Evolutionary conservation across 2,113 vertebrate species (phyloP).

Genomic region (Pelmatolapia mariae): DNA sequence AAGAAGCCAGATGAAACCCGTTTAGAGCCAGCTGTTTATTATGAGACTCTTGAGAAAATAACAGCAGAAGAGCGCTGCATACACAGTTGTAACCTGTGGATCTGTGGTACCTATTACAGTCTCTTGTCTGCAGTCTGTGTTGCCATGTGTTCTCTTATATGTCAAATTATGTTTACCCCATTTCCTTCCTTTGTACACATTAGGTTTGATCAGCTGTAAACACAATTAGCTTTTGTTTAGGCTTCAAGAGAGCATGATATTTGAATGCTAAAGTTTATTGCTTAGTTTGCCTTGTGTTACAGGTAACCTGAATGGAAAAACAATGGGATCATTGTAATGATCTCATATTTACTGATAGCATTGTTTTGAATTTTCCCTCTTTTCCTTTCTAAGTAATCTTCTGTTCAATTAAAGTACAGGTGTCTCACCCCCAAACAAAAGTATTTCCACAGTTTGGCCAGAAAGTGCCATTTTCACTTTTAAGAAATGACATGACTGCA

Average conservation of each 20-base stretch:
- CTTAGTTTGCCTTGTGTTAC: conserved; percentile 42
- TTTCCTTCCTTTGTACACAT: conserved; percentile 48
- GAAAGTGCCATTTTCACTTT: not conserved
- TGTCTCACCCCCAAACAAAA: not conserved
- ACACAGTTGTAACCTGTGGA: not conserved
- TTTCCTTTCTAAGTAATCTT: not conserved
- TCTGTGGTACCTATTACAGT: not conserved
- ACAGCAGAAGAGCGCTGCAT: not conserved
- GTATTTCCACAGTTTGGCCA: not conserved
- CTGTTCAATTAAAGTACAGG: not conserved
- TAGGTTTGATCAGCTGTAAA: conserved; percentile 44
- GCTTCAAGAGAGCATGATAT: conserved; percentile 18
- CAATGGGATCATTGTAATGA: conserved; percentile 15
- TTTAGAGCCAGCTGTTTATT: conserved; percentile 19
- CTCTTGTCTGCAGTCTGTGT: not conserved
- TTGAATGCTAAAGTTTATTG: conserved; percentile 19
- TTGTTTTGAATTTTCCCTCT: not conserved
- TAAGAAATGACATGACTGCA: not conserved
- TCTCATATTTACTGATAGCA: not conserved
- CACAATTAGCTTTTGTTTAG: conserved; percentile 51
- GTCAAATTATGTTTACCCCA: conserved; percentile 44
- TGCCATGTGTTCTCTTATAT: conserved; percentile 35
- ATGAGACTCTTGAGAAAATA: not conserved
- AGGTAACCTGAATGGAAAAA: conserved; percentile 22
- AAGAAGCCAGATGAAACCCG: not conserved